Conservation (phyloP, 2,113 vertebrate genomes). For the Proterorhinus semilunaris region DNA sequence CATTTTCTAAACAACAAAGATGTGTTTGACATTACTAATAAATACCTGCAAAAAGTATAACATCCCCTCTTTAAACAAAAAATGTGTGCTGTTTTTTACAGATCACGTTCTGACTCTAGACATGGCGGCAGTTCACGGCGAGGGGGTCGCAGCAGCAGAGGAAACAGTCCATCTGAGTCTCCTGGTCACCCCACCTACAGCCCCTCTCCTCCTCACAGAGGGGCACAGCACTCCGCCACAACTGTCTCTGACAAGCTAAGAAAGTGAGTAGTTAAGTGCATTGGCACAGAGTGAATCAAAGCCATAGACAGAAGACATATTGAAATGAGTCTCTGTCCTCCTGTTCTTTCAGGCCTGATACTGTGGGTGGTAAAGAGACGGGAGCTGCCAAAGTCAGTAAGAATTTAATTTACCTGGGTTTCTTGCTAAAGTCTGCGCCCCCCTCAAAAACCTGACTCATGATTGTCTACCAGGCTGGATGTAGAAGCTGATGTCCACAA, state of each 20-base stretch:
- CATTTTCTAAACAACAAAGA: too few relatives aligned
- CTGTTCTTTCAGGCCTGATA: conserved; percentile 81
- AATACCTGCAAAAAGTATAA: too few relatives aligned
- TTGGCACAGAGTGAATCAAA: neutral
- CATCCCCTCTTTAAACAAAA: too few relatives aligned
- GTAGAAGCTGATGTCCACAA: conserved; percentile 50
- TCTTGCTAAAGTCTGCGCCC: conserved; percentile 87
- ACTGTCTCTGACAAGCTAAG: conserved; percentile 87
- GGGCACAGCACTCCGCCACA: conserved; percentile 70
- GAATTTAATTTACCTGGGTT: conserved; percentile 90
- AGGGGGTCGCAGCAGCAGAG: conserved; percentile 70
- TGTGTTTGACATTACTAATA: too few relatives aligned
- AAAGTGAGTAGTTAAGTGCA: conserved; percentile 78
- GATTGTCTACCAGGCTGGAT: conserved; percentile 74
- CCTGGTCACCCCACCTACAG: conserved; percentile 73
- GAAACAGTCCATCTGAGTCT: conserved; percentile 79
- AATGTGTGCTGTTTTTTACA: conserved; percentile 19
- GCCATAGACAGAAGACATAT: neutral
- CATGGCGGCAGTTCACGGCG: conserved; percentile 79
- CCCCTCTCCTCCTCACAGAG: conserved; percentile 77
- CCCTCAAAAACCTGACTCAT: conserved; percentile 83
- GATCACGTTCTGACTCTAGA: conserved; percentile 82
- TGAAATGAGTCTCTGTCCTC: neutral
- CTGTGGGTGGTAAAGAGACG: conserved; percentile 94
- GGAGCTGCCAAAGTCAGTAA: conserved; percentile 99